Base-by-base conservation (phyloP, 2,888 invertebrate genomes). In the Thumatha senex region DNA sequence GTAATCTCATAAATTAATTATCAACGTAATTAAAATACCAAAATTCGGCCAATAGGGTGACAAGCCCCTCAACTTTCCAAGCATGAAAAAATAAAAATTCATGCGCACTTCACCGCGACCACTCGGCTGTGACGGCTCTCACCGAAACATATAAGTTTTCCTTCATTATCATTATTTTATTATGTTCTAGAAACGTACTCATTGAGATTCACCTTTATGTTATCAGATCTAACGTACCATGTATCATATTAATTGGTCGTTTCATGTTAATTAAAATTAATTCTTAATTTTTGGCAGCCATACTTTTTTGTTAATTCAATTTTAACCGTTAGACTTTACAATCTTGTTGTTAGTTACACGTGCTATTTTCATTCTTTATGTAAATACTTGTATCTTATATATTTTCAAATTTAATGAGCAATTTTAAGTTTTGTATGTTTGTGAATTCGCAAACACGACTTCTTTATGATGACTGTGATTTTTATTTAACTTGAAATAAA, bases 221-320 rank as follows among this genome's bases (percentile, higher is more conserved):
- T 73, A 74, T 76, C 77, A 63, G 77, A 75, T 76, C 71, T 56
- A 67, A 65, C 68, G 70, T 63, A 67, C 70, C 68, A 70, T 70
- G 74, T 72, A 75, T 76, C 76, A 76, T 74, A 77, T 71, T 77
- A 77, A 77, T 77, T 77, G 76, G 76, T 74, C 76, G 71, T 67
- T 74, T 69, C 69, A 61, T 69, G 73, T 76, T 76, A 70, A 76
- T 74, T 76, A 69, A 75, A 77, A 77, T 77, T 77, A 77, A 74
- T 73, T 67, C 68, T 70, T 70, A 67, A 65, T 65, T 63, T 70
- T 68, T 63, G 68, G 48, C 63, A 54, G 61, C 63, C 67, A 58
- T 64, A 48, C 45, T 64, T 69, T 67, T 67, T 69, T 57, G 70
- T 46, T 69, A 64, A 63, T 61, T 61, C 56, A 42, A 41, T 56